phyloP scores from a whole-genome alignment of 2,888 invertebrate species.

The Lingula anatina region DNA sequence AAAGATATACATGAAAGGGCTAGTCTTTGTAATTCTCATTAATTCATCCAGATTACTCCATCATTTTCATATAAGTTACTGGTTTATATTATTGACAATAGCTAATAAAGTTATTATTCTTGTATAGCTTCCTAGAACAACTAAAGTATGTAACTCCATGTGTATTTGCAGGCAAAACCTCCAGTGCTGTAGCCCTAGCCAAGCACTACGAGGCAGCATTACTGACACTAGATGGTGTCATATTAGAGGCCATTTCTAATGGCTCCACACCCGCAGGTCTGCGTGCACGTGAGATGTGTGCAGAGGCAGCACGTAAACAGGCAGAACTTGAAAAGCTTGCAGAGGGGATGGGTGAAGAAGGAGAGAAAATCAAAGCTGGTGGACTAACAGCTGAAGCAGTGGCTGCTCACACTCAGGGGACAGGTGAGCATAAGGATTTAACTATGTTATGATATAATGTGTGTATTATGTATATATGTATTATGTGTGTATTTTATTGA shows the following conservation, averaged over 20 bases:
- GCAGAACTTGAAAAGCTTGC: conserved; percentile 35
- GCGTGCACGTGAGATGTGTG: conserved; percentile 45
- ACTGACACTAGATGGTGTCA: conserved; percentile 45
- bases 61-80: too few relatives aligned
- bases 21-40: too few relatives aligned
- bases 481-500: too few relatives aligned
- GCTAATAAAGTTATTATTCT: too few relatives aligned
- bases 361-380: conserved; percentile 26
- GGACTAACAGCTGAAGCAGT: conserved; percentile 50
- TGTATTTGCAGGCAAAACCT: conserved; percentile 40
- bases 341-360: conserved; percentile 38
- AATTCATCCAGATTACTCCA: too few relatives aligned
- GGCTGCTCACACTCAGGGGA: conserved; percentile 45
- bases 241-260: conserved; percentile 50
- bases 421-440: conserved; percentile 24
- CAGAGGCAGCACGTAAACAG: conserved; percentile 41
- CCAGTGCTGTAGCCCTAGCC: conserved; percentile 40
- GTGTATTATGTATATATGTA: too few relatives aligned
- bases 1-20: too few relatives aligned
- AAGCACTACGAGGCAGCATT: conserved; percentile 48
- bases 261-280: conserved; percentile 45
- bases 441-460: too few relatives aligned
- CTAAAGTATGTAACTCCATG: too few relatives aligned
- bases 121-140: too few relatives aligned
- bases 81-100: too few relatives aligned